Evolutionary conservation across 1,140 invertebrate genomes (phyloP).

Genomic region (Ganaspis sp.): DNA sequence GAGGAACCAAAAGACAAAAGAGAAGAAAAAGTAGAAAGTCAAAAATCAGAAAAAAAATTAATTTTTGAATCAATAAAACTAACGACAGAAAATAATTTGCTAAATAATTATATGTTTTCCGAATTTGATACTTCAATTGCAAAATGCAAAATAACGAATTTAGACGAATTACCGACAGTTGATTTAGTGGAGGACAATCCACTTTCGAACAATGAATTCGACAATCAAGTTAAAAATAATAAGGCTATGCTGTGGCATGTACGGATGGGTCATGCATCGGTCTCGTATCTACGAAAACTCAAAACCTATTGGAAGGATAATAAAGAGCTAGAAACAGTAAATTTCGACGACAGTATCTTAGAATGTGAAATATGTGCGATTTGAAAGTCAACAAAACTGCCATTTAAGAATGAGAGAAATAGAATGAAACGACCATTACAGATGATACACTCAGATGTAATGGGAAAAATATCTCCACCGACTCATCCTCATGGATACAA

Average conservation of each 20-base stretch:
- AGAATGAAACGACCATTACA: too few species aligned
- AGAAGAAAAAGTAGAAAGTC: too few species aligned
- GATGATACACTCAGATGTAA: too few species aligned
- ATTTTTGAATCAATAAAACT: too few species aligned
- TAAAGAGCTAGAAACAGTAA: slow-evolving; percentile 36
- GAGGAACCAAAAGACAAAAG: too few species aligned
- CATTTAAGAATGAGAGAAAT: slow-evolving; percentile 35
- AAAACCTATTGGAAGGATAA: slow-evolving; percentile 43
- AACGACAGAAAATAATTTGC: too few species aligned
- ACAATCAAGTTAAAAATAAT: background rate
- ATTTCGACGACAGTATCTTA: slow-evolving; percentile 44
- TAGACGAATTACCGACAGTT: background rate
- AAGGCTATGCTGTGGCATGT: slow-evolving; percentile 47
- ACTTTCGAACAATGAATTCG: background rate
- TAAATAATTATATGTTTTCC: slow-evolving; percentile 21
- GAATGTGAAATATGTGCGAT: slow-evolving; percentile 49
- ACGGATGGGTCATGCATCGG: slow-evolving; percentile 45
- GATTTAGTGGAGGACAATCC: too few species aligned
- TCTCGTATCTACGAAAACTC: slow-evolving; percentile 43
- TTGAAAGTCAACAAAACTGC: slow-evolving; percentile 46
- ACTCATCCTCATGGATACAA: too few species aligned
- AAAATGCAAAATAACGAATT: slow-evolving; percentile 13
- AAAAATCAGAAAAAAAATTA: too few species aligned
- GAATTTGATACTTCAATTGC: background rate
- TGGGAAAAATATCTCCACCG: too few species aligned